Evolutionary conservation across 2,113 vertebrate species (phyloP).

Genomic region (Coturnix japonica): DNA sequence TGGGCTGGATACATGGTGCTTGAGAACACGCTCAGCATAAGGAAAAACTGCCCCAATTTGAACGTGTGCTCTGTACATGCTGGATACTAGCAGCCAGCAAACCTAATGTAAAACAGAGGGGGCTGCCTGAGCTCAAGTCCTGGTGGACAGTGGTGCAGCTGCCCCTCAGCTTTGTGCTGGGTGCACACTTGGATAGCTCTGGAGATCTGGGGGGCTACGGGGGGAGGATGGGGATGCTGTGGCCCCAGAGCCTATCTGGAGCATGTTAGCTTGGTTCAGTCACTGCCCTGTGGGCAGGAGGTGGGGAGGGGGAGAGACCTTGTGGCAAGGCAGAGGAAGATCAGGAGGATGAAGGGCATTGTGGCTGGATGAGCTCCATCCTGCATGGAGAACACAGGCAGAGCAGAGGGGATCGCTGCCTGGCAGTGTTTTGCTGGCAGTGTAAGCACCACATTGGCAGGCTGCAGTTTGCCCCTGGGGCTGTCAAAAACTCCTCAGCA

Average conservation of each 20-base stretch:
- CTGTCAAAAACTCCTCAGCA: fast-evolving
- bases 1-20: background rate
- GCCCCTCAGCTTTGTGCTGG: too few relatives aligned
- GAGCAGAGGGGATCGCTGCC: background rate
- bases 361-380: background rate
- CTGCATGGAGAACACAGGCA: background rate
- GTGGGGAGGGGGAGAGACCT: too few relatives aligned
- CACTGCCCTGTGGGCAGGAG: too few relatives aligned
- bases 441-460: background rate
- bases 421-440: background rate
- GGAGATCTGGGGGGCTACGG: background rate
- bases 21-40: background rate
- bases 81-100: background rate
- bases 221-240: too few relatives aligned
- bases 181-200: background rate
- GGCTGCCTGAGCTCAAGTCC: background rate
- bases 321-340: background rate
- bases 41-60: background rate
- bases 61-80: fast-evolving
- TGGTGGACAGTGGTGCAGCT: background rate
- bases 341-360: background rate
- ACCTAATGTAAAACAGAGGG: background rate
- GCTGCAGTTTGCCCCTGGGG: fast-evolving
- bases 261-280: too few relatives aligned
- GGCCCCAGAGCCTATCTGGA: too few relatives aligned